A percentile compares a stretch with the other conserved stretches of the same genome.
These are phyloP conservation scores for Rostratula benghalensis DNA, from an alignment of 2,113 vertebrate genomes.

Conservation along the genomic window DNA sequence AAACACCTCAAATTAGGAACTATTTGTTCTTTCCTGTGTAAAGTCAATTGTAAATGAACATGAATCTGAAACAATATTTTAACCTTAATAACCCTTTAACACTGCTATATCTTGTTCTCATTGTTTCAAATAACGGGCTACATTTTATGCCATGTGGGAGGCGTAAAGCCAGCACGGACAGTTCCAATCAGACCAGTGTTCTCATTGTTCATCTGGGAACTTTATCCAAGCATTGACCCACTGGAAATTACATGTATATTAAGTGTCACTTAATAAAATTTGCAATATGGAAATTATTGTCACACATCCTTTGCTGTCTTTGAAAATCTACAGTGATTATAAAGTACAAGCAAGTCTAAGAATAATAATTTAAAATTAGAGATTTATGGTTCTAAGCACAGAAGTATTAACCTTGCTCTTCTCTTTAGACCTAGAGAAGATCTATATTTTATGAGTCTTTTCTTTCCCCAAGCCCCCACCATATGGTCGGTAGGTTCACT, in stretches of 20 bases:
- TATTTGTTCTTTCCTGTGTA: not conserved
- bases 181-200: not conserved
- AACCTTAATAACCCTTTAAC: not conserved
- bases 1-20: not conserved
- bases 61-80: conserved; percentile 17
- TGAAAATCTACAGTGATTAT: conserved; percentile 39
- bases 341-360: conserved; percentile 7
- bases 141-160: not conserved
- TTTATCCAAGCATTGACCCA: not conserved
- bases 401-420: conserved; percentile 46
- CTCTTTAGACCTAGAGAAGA: conserved; percentile 8
- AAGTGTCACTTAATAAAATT: conserved; percentile 49
- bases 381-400: conserved; percentile 32
- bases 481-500: not conserved
- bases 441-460: conserved; percentile 29
- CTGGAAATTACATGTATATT: not conserved
- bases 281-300: conserved; percentile 47
- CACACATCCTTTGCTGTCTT: conserved; percentile 25
- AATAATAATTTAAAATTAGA: not conserved
- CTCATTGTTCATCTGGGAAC: not conserved
- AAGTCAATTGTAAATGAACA: conserved; percentile 25
- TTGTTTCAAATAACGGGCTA: not conserved
- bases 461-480: not conserved
- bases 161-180: not conserved
- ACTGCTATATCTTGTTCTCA: not conserved